phyloP scores from a whole-genome alignment of 1,140 invertebrate species.

The Halesus radiatus region DNA sequence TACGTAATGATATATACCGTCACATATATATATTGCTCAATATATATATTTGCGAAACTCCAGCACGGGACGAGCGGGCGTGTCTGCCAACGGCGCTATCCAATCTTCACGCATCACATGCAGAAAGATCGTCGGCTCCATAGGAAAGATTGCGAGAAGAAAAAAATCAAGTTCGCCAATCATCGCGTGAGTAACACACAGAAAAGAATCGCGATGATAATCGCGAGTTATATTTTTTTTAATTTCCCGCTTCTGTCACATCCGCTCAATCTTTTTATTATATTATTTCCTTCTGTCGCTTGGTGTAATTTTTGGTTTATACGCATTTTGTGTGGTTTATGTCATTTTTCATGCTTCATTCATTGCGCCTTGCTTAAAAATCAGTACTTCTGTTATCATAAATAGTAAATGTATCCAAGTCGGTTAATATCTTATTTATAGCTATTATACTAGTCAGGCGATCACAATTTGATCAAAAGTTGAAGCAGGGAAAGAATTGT shows the following conservation, averaged over 20 bases:
- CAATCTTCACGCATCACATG: slow-evolving; percentile 46
- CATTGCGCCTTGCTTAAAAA: slow-evolving; percentile 58
- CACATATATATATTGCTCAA: no score
- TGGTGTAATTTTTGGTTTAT: not conserved
- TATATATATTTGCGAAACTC: not conserved
- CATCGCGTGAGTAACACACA: slow-evolving; percentile 48
- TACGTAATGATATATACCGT: no score
- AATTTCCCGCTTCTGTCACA: no score
- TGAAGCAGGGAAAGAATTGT: no score
- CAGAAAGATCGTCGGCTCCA: slow-evolving; percentile 51
- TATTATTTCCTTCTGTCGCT: not conserved
- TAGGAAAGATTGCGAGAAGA: slow-evolving; percentile 52
- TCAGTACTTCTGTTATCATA: no score
- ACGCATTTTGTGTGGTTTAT: not conserved
- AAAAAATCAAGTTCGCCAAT: slow-evolving; percentile 52
- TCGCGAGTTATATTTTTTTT: no score
- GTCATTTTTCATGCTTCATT: slow-evolving; percentile 54
- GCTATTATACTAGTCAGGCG: no score
- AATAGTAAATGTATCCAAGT: no score
- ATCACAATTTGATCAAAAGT: no score
- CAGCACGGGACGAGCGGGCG: slow-evolving; percentile 18
- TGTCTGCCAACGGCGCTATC: slow-evolving; percentile 3
- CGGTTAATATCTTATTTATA: no score
- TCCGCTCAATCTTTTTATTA: not conserved
- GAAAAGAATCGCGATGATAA: no score